Evolutionary conservation across 2,888 invertebrate genomes (phyloP), one percentile per base, ranked within the genome.

Genomic region (Phortica okadai): DNA sequence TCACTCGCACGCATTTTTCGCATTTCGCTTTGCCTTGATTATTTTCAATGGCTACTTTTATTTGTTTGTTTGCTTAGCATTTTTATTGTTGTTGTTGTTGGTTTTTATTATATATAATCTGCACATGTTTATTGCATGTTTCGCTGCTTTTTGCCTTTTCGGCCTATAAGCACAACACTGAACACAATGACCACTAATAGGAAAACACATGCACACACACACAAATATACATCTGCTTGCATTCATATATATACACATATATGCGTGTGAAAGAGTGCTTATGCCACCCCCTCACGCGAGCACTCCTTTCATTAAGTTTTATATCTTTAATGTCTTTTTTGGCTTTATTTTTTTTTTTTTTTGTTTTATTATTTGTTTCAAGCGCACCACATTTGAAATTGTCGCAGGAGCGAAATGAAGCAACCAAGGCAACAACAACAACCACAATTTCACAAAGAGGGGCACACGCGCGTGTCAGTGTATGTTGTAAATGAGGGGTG

Each of bases 191-290:
- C 62, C 75, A 78, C 66, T 76, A 80, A 62, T 25, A 62, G 78
- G 64, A 78, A 82, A 79, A 80, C 78, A 77, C 74, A 74, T 66
- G 77, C 33, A 33, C 78, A 74, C 78, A 72, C 66, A 66, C 77
- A 76, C 70, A 73, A 72, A 75, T 45, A 73, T 56, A 76, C 64
- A 78, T 8, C 25, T 62, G 56, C 56, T 16, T 56, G n/a, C 56
- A 56, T 2, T 6, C 2, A n/a, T 56, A 14, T 56, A 16, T 56
- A 3, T n/a, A 16, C 1, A 33, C 33, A 6, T 6, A 16, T 6
- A n/a, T 56, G 56, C 14, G 56, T 56, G 56, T 7, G 56, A n/a
- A 16, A n/a, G 56, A n/a, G 56, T 64, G 33, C 21, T n/a, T 64
- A 21, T 64, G 64, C 64, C 25, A 33, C 33, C 33, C 33, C 25